Evolutionary conservation across 2,888 invertebrate genomes (phyloP), one percentile per base, ranked within the genome.

Genomic region (Blera fallax): DNA sequence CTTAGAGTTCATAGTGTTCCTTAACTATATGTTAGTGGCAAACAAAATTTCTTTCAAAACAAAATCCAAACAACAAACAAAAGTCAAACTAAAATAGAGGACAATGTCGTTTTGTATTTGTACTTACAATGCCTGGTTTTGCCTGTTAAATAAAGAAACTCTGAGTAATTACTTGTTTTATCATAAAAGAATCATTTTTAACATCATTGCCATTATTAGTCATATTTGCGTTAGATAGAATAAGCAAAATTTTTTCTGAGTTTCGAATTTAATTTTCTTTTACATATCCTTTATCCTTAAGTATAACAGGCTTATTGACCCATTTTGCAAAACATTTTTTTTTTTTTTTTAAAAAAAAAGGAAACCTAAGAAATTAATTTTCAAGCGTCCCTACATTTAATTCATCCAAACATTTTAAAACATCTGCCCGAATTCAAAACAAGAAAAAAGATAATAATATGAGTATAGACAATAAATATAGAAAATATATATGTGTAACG

Each of bases 101-200:
- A 48, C 83, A 79, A 74, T 58, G 72, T 29, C 24, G 64, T 48
- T 79, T 54, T 69, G 43, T 48, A 21, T 45, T 52, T 87, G 90
- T 94, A 94, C 94, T 94, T 94, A 94, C 94, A 93, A 93, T 93
- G 91, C 93, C 93, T 88, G 94, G 94, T 91, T 94, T 94, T 89
- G 94, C 94, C 94, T 94, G 90, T 89, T 87, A 87, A 89, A 89
- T 85, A 85, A 82, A 82, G 45, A 80, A 85, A 80, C 60, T 70
- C 54, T 56, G 7, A 60, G 58, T 72, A 72, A 80, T 80, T 76
- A 85, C 50, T 85, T 43, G 11, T 52, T 65, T 18, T 32, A 43
- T 62, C 10, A 50, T 16, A 60, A 62, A 16, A 11, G 14, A 48
- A 58, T 73, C 27, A 65, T 56, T 67, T 37, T 76, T 56, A 67